Base-by-base conservation (phyloP, 2,797 vertebrate species). In the Anomalospiza imberbis region DNA sequence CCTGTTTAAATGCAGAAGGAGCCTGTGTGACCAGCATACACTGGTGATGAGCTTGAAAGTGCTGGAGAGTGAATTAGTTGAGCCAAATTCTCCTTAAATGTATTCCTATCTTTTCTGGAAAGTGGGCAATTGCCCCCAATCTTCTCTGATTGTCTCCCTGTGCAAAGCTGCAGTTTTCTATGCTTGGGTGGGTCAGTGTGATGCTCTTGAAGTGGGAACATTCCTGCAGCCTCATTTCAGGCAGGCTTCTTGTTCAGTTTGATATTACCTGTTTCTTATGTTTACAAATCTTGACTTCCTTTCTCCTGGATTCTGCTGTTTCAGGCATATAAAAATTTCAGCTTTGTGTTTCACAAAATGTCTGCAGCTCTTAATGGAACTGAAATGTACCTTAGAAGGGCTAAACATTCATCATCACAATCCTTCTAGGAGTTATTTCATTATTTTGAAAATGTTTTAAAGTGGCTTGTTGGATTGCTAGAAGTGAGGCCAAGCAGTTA, bases 81-180 rank as follows among this genome's bases (percentile, higher is more conserved):
- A 84, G 16, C 25, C 13, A n/a, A 71, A 6, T n/a, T 25, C 22
- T 74, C 42, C 12, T 17, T 19, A 57, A 36, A 9, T 3, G 4
- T 65, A 44, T 36, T 25, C 10, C 5, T 58, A 6, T 63, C 21
- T 78, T 48, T 72, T 75, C 79, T 82, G 76, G 22, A 48, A 88
- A 47, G 15, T 24, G 13, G 7, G 24, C 12, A 53, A 68, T 51
- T 72, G 7, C 9, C 12, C 10, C 0, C 1, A 32, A 0, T 60
- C n/a, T 58, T 66, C 44, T 60, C 25, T 76, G 12, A 6, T 9
- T 34, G 13, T 40, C 7, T 5, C 6, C 12, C 1, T 29, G 0
- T 50, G 26, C 51, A 53, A 90, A 88, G 38, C 47, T 11, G 3
- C 21, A 38, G 20, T 2, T 45, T 44, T 26, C 60, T 17, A 7